These are phyloP conservation scores for Chlamydotis undulata DNA, from an alignment of 2,113 vertebrate species.

Conservation along the genomic window DNA sequence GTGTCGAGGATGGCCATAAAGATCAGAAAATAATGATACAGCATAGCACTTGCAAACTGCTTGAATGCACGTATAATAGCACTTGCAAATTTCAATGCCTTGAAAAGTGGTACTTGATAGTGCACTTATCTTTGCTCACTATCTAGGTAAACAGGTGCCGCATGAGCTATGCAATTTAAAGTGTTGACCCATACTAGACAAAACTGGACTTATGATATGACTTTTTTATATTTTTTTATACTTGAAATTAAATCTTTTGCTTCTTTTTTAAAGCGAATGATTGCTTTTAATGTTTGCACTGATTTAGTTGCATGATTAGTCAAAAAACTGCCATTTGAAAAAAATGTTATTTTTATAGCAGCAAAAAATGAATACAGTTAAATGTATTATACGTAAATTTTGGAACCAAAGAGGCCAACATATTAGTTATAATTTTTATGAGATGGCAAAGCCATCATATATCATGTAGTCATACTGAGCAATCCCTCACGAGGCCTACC, in stretches of 20 bases:
- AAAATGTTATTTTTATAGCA: slow-evolving; percentile 98
- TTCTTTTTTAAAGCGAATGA: slow-evolving; percentile 97
- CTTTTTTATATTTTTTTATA: slow-evolving; percentile 95
- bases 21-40: slow-evolving; percentile 75
- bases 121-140: slow-evolving; percentile 77
- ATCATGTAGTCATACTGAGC: slow-evolving; percentile 83
- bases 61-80: slow-evolving; percentile 90
- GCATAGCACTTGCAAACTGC: slow-evolving; percentile 88
- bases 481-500: slow-evolving; percentile 88
- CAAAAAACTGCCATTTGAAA: slow-evolving; percentile 96
- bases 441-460: slow-evolving; percentile 85
- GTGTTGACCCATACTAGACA: slow-evolving; percentile 87
- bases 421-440: slow-evolving; percentile 90
- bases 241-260: slow-evolving; percentile 99
- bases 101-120: slow-evolving; percentile 87
- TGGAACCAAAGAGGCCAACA: slow-evolving; percentile 99
- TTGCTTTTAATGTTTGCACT: slow-evolving; percentile 99
- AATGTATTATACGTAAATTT: slow-evolving; percentile 93
- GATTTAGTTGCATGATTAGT: slow-evolving; percentile 98
- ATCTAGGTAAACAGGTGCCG: slow-evolving; percentile 89
- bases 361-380: slow-evolving; percentile 89
- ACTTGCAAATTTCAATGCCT: slow-evolving; percentile 95
- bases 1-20: slow-evolving; percentile 71
- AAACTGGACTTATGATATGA: slow-evolving; percentile 87
- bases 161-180: slow-evolving; percentile 99